Base-by-base conservation (phyloP, 2,888 invertebrate genomes). In the Nebria salina region DNA sequence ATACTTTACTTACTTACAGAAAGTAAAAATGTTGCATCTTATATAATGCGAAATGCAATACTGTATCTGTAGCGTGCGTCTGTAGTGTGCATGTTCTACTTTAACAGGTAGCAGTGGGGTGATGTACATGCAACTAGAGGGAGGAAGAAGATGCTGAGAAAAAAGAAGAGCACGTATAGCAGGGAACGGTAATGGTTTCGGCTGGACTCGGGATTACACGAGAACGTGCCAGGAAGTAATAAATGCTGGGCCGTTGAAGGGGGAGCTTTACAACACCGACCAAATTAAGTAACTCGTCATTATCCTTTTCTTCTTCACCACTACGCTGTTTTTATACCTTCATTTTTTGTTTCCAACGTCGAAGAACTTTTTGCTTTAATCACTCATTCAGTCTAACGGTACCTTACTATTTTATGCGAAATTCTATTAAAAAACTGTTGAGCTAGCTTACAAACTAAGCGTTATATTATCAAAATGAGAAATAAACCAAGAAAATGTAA, bases 281-380 rank as follows among this genome's bases (percentile, higher is more conserved):
- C 81, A 81, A 81, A 81, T 81, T 81, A 81, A 81, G 76, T 81
- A 81, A 81, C 81, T 81, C 81, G 76, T 76, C 81, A 81, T 81
- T 76, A 81, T 78, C 72, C 72, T 41, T 43, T 65, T 77, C 70
- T 77, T 42, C 70, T n/a, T 66, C 41, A 15, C 76, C 41, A n/a
- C 73, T 26, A 41, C 25, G 11, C 70, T 20, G 70, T 70, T 70
- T 70, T 70, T 70, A 70, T 70, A 70, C 25, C 26, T 26, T 11
- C 20, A 13, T 68, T 68, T 68, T 15, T 7, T 68, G 15, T 20
- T 68, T 13, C n/a, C 5, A 65, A 7, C n/a, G 1, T 68, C 7
- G 54, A 54, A 8, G 13, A 54, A 54, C 54, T 54, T 54, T 54
- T 54, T 54, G 6, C 54, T 11, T 8, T 54, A 54, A 54, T 54